Evolutionary conservation across 1,140 invertebrate species (phyloP), one percentile per base, ranked within the genome.

Genomic region (Limonius californicus): DNA sequence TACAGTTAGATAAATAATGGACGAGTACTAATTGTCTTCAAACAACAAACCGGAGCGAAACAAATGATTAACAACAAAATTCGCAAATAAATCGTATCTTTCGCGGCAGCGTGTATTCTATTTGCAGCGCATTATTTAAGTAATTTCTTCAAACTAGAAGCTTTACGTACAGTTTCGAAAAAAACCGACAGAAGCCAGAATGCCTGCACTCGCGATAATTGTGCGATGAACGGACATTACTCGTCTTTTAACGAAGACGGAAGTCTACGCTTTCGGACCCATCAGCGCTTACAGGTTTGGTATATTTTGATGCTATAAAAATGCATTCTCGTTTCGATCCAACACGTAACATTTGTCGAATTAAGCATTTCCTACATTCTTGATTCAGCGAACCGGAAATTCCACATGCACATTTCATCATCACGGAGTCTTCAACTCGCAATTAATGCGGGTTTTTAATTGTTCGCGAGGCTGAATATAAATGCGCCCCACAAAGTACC

Each of bases 341-440:
- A 62, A 65, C 60, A 60, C 64, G 59, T 67, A 70, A 70, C 65
- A 70, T 65, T 69, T 65, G 64, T 69, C 63, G 65, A 71, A 69
- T 69, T 68, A 71, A 71, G 62, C 65, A 55, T 67, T 63, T 65
- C 45, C 64, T 66, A 65, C 67, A 71, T 71, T 71, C 69, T 69
- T 67, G 65, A 69, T 68, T 62, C 65, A 66, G 50, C 65, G 65
- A 65, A 66, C 58, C 59, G 67, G 60, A 71, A 71, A 69, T 69
- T 69, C 64, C 69, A 69, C 65, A 69, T 71, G 65, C 65, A 65
- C 67, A 69, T 71, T 71, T 63, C 69, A 71, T 71, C 69, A 71
- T 71, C 68, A 64, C 18, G 45, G 45, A 64, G 62, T 65, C 56
- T 65, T 65, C 53, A 59, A 56, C 54, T 63, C 57, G 32, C 45